Evolutionary conservation across 2,113 vertebrate genomes (phyloP).

Genomic region (Xiphophorus maculatus): DNA sequence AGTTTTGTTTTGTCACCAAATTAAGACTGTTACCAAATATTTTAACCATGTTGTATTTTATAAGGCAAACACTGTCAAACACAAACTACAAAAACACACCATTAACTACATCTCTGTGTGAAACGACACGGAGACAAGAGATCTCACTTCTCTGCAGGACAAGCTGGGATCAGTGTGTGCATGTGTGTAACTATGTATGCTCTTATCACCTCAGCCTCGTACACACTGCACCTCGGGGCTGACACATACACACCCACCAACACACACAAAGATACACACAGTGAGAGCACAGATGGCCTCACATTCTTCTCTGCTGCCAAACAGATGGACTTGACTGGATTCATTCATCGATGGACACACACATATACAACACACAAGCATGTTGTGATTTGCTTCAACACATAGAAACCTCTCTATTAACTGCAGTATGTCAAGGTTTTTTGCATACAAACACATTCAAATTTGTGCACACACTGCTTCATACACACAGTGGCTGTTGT

Average conservation of each 20-base stretch:
- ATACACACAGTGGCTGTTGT: conserved; percentile 58
- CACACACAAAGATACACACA: conserved; percentile 48
- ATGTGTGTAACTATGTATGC: conserved; percentile 60
- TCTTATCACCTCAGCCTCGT: conserved; percentile 71
- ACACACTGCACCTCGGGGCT: conserved; percentile 65
- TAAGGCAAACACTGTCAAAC: background rate
- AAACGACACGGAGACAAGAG: conserved; percentile 34
- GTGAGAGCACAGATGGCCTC: conserved; percentile 94
- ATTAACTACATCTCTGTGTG: conserved; percentile 34
- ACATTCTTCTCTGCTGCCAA: conserved; percentile 94
- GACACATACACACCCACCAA: conserved; percentile 46
- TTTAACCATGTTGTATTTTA: conserved; percentile 27
- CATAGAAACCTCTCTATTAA: conserved; percentile 50
- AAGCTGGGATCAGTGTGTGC: conserved; percentile 62
- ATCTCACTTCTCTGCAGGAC: conserved; percentile 59
- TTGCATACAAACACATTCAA: conserved; percentile 36
- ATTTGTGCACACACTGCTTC: conserved; percentile 35
- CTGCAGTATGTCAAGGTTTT: conserved; percentile 32
- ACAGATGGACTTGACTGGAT: conserved; percentile 92
- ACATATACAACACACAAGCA: conserved; percentile 31
- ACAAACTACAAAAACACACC: conserved; percentile 37
- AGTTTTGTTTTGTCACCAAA: conserved; percentile 12
- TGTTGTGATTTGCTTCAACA: conserved; percentile 19
- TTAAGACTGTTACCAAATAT: conserved; percentile 20
- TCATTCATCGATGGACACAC: conserved; percentile 88